These are phyloP conservation scores for Ormyrus labotus DNA, from an alignment of 2,888 invertebrate genomes.

Conservation along the genomic window DNA sequence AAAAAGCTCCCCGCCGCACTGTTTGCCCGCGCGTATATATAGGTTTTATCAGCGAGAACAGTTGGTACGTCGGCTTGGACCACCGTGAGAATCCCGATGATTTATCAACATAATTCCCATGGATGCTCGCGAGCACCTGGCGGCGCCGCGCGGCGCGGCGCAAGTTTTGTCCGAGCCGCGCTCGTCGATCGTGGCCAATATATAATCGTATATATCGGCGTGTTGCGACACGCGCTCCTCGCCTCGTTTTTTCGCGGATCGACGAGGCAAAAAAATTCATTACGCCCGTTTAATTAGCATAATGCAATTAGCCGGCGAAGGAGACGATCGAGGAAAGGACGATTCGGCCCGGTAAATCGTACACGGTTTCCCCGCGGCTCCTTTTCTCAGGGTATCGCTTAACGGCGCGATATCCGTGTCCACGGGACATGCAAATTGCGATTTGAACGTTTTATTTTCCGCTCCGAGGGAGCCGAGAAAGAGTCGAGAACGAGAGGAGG, in stretches of 20 bases:
- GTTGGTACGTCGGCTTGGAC: constrained; percentile 55
- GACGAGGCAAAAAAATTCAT: constrained; percentile 1
- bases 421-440: constrained; percentile 28
- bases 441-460: constrained; percentile 23
- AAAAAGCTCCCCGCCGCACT: constrained; percentile 46
- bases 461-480: constrained; percentile 22
- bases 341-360: background rate
- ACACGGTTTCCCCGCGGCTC: constrained; percentile 33
- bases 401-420: constrained; percentile 5
- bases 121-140: constrained; percentile 73
- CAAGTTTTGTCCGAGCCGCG: constrained; percentile 66
- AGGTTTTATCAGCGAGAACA: no score
- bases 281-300: constrained; percentile 27
- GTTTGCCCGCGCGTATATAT: constrained; percentile 15
- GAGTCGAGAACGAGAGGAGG: constrained; percentile 37
- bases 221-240: no score
- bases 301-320: constrained; percentile 20
- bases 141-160: constrained; percentile 58
- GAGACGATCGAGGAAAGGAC: background rate
- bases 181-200: background rate
- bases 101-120: constrained; percentile 75
- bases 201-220: no score
- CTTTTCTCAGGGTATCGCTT: constrained; percentile 55
- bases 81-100: constrained; percentile 74
- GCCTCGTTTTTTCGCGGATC: background rate